Evolutionary conservation across 2,888 invertebrate genomes (phyloP).

Genomic region (Pharmacophagus antenor): DNA sequence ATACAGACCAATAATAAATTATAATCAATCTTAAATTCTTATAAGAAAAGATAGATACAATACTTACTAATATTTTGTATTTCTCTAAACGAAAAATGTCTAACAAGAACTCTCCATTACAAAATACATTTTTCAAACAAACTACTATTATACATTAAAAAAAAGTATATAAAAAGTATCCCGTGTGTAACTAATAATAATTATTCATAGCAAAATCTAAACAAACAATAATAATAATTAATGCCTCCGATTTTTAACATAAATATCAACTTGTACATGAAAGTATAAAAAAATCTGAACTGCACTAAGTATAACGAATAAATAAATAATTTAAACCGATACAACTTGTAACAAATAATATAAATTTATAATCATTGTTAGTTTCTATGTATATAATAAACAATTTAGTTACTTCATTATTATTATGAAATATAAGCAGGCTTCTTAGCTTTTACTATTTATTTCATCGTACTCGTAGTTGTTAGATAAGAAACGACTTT

Average conservation of each 20-base stretch:
- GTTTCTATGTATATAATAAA: not conserved
- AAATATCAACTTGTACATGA: not conserved
- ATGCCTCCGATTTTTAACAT: not conserved
- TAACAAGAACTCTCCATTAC: no score
- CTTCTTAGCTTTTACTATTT: not conserved
- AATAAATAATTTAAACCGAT: no score
- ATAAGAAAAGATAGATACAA: not conserved
- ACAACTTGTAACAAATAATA: not conserved
- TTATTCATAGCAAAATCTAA: not conserved
- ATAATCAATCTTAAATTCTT: not conserved
- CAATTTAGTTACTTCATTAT: not conserved
- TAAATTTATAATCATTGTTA: not conserved
- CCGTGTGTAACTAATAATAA: not conserved
- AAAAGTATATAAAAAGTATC: no score
- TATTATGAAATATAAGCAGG: not conserved
- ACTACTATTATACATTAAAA: no score
- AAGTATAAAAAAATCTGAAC: no score
- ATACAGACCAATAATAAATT: not conserved
- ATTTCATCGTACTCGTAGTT: constrained; percentile 1
- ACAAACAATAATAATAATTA: not conserved
- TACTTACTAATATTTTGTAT: not conserved
- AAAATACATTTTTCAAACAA: no score
- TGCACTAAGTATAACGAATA: no score
- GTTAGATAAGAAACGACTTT: constrained; percentile 4
- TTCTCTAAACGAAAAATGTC: no score